Evolutionary conservation across 2,113 vertebrate species (phyloP).

Genomic region (Sinocyclocheilus rhinocerous): DNA sequence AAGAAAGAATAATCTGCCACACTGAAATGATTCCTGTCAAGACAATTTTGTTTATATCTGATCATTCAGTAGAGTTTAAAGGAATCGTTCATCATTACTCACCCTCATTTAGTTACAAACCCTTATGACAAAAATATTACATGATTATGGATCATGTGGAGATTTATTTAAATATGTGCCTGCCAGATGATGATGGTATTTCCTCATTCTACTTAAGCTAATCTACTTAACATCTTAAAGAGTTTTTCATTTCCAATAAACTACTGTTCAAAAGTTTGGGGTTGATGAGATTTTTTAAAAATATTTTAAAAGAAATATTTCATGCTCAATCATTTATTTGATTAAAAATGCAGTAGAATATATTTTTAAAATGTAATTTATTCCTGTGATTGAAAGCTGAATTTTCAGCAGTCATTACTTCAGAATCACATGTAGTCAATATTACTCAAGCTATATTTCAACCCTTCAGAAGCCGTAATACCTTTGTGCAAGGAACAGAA

Average conservation of each 20-base stretch:
- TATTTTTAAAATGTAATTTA: not conserved
- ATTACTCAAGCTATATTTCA: not conserved
- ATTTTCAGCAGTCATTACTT: too few relatives aligned
- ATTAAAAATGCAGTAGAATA: not conserved
- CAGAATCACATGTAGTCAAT: not conserved
- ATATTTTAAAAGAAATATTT: not conserved
- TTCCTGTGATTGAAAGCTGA: not conserved
- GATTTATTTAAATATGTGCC: slow-evolving; percentile 2
- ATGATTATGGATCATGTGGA: not conserved
- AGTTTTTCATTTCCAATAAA: not conserved
- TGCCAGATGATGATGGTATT: not conserved
- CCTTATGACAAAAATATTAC: not conserved
- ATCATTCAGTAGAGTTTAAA: not conserved
- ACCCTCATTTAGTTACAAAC: not conserved
- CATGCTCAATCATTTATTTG: too few relatives aligned
- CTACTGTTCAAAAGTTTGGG: not conserved
- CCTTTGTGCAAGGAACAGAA: not conserved
- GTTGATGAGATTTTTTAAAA: not conserved
- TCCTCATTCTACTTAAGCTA: not conserved
- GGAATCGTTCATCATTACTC: not conserved
- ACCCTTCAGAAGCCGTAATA: not conserved
- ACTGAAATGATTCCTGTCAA: not conserved
- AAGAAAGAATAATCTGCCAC: not conserved
- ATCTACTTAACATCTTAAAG: not conserved
- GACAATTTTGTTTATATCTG: not conserved